phyloP scores from a whole-genome alignment of 2,888 invertebrate genomes.

The Watsonalla binaria region DNA sequence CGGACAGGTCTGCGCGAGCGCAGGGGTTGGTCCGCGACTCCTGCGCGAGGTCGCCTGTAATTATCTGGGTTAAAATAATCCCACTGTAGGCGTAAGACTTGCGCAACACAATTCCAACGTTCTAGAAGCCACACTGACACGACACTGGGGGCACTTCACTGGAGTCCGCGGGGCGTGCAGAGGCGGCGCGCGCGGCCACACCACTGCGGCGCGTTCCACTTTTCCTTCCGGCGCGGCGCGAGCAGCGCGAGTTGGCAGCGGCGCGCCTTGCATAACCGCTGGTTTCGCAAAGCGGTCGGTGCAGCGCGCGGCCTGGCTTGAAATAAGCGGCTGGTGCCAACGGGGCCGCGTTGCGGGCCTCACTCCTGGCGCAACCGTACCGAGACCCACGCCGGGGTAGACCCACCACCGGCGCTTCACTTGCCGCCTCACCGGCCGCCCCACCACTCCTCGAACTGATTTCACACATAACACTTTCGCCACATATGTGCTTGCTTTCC shows the following conservation, averaged over 20 bases:
- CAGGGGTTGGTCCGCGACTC: constrained; percentile 40
- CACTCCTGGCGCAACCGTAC: constrained; percentile 51
- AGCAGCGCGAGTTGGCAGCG: constrained; percentile 74
- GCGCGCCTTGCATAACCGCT: constrained; percentile 75
- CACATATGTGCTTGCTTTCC: constrained; percentile 56
- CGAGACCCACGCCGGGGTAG: constrained; percentile 20
- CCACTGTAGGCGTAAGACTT: constrained; percentile 70
- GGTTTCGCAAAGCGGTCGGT: constrained; percentile 75
- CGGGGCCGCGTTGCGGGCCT: constrained; percentile 45
- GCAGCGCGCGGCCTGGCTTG: constrained; percentile 68
- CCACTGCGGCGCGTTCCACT: constrained; percentile 77
- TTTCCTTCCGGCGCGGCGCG: constrained; percentile 73
- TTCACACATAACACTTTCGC: constrained; percentile 73
- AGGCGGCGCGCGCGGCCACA: constrained; percentile 70
- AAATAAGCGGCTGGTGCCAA: constrained; percentile 63
- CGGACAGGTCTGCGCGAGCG: constrained; percentile 31
- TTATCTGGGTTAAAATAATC: constrained; percentile 73
- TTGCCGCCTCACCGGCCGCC: constrained; percentile 42
- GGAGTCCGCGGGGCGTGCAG: constrained; percentile 64
- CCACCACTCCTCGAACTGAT: constrained; percentile 51
- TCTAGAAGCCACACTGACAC: constrained; percentile 76
- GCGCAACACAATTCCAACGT: constrained; percentile 72
- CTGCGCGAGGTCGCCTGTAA: constrained; percentile 43
- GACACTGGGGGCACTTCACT: constrained; percentile 72
- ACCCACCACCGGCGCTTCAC: constrained; percentile 14